Conservation (phyloP, 1,140 invertebrate genomes). For the Phocides pigmalion region DNA sequence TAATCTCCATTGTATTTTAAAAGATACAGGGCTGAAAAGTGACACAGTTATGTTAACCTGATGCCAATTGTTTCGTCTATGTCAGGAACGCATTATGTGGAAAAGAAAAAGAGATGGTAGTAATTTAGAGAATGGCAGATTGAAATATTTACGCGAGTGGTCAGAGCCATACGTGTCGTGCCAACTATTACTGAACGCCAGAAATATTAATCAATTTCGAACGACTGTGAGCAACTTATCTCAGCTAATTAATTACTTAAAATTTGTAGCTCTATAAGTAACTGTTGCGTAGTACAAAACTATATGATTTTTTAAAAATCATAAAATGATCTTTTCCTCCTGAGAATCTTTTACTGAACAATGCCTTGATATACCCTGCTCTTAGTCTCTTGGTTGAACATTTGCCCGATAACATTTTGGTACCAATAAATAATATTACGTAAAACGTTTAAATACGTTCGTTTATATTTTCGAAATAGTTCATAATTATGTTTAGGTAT, state of each 20-base stretch:
- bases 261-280: conserved; percentile 7
- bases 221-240: conserved; percentile 26
- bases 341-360: too few relatives aligned
- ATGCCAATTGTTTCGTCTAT: conserved; percentile 31
- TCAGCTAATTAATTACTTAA: conserved; percentile 26
- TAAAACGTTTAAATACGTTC: too few relatives aligned
- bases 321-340: too few relatives aligned
- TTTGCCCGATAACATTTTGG: too few relatives aligned
- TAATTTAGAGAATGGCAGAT: conserved; percentile 61
- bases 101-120: conserved; percentile 30
- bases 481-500: too few relatives aligned
- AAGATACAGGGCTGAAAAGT: not conserved
- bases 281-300: not conserved
- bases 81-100: conserved; percentile 6
- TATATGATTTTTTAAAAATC: not conserved
- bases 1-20: not conserved
- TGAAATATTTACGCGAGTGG: conserved; percentile 64
- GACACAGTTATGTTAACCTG: conserved; percentile 15
- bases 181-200: conserved; percentile 57
- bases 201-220: conserved; percentile 44
- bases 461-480: too few relatives aligned
- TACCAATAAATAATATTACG: too few relatives aligned
- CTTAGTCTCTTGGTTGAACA: too few relatives aligned
- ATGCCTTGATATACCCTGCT: too few relatives aligned
- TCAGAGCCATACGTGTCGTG: conserved; percentile 40